Evolutionary conservation across 2,797 vertebrate genomes (phyloP), one percentile per base, ranked within the genome.

Genomic region (Poeciliopsis paucimaculata): DNA sequence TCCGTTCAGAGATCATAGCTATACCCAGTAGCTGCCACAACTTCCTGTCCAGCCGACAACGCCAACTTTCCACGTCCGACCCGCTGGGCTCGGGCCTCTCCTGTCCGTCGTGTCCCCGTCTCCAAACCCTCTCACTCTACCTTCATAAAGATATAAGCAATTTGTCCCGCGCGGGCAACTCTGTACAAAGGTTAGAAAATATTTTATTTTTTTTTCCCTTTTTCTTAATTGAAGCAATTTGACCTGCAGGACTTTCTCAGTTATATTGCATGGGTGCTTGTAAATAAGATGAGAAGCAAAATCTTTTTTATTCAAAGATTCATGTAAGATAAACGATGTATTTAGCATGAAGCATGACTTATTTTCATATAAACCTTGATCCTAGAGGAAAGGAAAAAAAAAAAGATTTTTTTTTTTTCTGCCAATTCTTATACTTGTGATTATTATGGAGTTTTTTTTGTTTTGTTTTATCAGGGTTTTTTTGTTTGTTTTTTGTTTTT

Each of bases 311-410:
- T 97, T 97, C 96, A 97, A 96, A 98, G 96, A 98, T 97, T 71
- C 97, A 97, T 98, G 98, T 99, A 98, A 98, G 97, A 98, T 98
- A 98, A 98, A 98, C 97, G 87, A 97, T 98, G 98, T 99, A 98
- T 99, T 98, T 99, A 99, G 98, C 98, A 99, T 99, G 98, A 98
- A 98, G 98, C 98, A 99, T 99, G 98, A 97, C 97, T 98, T 99
- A 98, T 99, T 99, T 99, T 99, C 98, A 97, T 99, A 99, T 97
- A 97, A 98, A 97, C 96, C 97, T 96, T 98, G 97, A 97, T 96
- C 96, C 96, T 97, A 98, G 96, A 97, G 95, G 97, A 94, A 93
- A 93, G 90, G 92, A 93, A 92, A 92, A 97, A 96, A 78, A 78
- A 72, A 57, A 46, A 34, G 10, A 4, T 57, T 96, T 96, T 97